Conservation (phyloP, 53 echinoderm and acorn worm genomes). For the Hippasteria phrygiana region DNA sequence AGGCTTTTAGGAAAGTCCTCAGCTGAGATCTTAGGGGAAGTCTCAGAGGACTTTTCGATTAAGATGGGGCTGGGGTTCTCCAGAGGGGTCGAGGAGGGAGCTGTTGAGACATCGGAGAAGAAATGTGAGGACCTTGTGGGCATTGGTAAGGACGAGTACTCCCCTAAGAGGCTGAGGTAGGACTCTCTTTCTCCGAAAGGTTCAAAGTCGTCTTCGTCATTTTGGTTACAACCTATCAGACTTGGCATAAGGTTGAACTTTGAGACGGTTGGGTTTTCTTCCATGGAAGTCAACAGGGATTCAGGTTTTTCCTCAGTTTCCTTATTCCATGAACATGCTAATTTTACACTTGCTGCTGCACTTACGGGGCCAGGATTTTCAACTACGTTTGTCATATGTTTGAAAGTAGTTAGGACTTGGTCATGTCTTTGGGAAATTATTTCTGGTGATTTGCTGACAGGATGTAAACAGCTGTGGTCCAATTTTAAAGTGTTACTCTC, state of each 20-base stretch:
- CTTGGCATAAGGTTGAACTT: conserved; percentile 32
- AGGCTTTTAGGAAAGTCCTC: too few species aligned
- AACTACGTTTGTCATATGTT: background rate
- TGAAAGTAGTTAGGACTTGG: conserved; percentile 7
- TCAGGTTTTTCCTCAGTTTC: background rate
- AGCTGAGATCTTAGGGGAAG: background rate
- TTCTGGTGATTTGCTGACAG: background rate
- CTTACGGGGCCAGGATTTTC: background rate
- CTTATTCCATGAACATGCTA: conserved; percentile 53
- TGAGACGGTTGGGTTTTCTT: conserved; percentile 1
- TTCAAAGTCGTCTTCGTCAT: conserved; percentile 37
- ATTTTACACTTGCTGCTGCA: conserved; percentile 3
- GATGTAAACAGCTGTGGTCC: background rate
- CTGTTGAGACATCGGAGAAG: conserved; percentile 38
- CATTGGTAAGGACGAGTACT: conserved; percentile 84
- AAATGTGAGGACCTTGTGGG: conserved; percentile 54
- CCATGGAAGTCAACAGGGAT: background rate
- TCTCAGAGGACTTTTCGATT: background rate
- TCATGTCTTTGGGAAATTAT: background rate
- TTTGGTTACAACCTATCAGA: conserved; percentile 6
- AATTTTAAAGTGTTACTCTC: background rate
- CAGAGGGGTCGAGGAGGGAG: conserved; percentile 43
- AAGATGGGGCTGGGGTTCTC: background rate
- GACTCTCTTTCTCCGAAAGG: conserved; percentile 92
- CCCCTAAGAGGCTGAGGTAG: conserved; percentile 85